A percentile compares a stretch with the other conserved stretches of the same genome.
phyloP scores from a whole-genome alignment of 1,140 invertebrate genomes.

The Leptinotarsa undecemlineata region DNA sequence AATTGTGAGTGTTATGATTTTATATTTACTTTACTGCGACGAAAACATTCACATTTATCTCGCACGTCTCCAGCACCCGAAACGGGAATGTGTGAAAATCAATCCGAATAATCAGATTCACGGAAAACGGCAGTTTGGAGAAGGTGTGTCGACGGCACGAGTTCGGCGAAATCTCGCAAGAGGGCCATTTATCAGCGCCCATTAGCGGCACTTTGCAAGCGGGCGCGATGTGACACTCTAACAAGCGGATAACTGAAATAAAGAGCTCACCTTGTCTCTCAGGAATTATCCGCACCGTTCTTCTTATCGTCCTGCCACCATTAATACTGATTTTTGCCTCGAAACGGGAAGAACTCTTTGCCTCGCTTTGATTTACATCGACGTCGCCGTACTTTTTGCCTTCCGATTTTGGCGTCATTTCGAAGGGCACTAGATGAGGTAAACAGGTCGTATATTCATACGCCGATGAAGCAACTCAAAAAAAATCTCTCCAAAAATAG shows the following conservation, averaged over 20 bases:
- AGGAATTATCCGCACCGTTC: constrained; percentile 41
- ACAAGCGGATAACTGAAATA: constrained; percentile 51
- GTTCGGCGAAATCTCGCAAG: constrained; percentile 31
- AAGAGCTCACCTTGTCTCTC: constrained; percentile 46
- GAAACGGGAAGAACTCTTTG: neutral
- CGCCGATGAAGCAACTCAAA: too few species aligned
- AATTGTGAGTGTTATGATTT: too few species aligned
- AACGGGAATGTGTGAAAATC: neutral
- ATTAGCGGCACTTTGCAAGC: constrained; percentile 48
- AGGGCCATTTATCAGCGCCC: constrained; percentile 48
- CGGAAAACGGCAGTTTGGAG: neutral
- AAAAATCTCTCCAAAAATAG: too few species aligned
- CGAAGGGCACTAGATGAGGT: too few species aligned
- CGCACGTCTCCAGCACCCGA: too few species aligned
- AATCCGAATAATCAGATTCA: neutral
- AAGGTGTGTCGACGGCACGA: constrained; percentile 7
- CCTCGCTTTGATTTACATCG: neutral
- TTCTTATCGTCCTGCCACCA: constrained; percentile 35
- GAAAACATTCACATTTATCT: neutral
- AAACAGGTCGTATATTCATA: too few species aligned
- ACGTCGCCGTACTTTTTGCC: too few species aligned
- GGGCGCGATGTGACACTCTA: constrained; percentile 41
- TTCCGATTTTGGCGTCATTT: too few species aligned
- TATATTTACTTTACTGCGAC: too few species aligned
- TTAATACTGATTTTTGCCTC: constrained; percentile 41